phyloP scores from a whole-genome alignment of 2,888 invertebrate species.

The Lepetodrilus schrolli region DNA sequence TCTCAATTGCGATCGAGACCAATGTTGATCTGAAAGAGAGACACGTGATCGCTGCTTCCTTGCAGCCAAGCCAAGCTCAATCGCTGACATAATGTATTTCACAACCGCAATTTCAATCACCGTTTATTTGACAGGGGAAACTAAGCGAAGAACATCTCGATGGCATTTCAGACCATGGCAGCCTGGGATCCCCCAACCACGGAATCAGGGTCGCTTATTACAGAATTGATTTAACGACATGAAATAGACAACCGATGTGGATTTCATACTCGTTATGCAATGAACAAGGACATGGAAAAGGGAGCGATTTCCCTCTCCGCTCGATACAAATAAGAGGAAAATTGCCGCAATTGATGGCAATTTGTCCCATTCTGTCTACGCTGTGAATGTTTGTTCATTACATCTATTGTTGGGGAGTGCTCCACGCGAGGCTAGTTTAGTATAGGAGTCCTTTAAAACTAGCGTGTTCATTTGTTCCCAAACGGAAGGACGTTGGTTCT shows the following conservation, averaged over 20 bases:
- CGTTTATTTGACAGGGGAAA: conserved; percentile 23
- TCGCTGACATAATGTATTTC: too few relatives aligned
- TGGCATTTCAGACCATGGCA: background rate
- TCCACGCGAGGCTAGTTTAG: conserved; percentile 29
- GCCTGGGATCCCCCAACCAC: background rate
- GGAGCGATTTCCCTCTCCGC: conserved; percentile 18
- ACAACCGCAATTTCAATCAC: conserved; percentile 22
- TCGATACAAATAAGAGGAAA: conserved; percentile 28
- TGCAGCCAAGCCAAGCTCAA: background rate
- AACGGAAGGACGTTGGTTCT: conserved; percentile 28
- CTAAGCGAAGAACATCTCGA: background rate
- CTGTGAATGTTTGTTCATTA: conserved; percentile 41
- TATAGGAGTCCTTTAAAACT: conserved; percentile 9
- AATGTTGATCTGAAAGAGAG: background rate
- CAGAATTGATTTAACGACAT: conserved; percentile 32
- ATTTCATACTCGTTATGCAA: conserved; percentile 34
- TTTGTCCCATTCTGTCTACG: conserved; percentile 27
- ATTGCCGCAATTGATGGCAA: conserved; percentile 30
- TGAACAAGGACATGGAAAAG: conserved; percentile 23
- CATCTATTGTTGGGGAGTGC: conserved; percentile 36
- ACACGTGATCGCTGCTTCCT: background rate
- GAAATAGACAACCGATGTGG: conserved; percentile 24
- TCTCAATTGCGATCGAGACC: background rate
- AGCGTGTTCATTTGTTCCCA: conserved; percentile 23
- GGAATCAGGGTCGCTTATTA: conserved; percentile 9